phyloP scores from a whole-genome alignment of 2,113 vertebrate genomes.

The Notothenia coriiceps region DNA sequence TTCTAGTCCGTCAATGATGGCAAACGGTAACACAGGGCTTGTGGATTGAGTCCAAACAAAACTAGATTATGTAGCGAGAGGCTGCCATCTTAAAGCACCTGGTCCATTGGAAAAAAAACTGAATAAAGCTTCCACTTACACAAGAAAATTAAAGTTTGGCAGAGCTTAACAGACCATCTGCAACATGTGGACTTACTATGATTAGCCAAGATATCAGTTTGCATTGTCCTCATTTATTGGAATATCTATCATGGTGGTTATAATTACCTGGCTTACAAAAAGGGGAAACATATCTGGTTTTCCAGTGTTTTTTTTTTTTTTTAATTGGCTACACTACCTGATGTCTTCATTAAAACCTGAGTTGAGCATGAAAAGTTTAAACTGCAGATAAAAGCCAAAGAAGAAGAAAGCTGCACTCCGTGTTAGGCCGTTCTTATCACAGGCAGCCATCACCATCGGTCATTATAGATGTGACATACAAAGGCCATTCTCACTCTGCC shows the following conservation, averaged over 20 bases:
- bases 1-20: not conserved
- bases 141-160: slow-evolving; percentile 53
- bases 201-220: slow-evolving; percentile 49
- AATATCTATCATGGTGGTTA: slow-evolving; percentile 24
- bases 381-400: slow-evolving; percentile 36
- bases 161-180: slow-evolving; percentile 45
- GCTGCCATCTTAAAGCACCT: slow-evolving; percentile 46
- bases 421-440: slow-evolving; percentile 24
- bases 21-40: slow-evolving; percentile 27
- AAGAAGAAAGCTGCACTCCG: slow-evolving; percentile 2
- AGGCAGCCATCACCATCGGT: slow-evolving; percentile 51
- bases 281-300: slow-evolving; percentile 32
- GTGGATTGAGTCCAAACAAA: slow-evolving; percentile 38
- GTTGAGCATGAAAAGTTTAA: slow-evolving; percentile 23
- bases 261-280: slow-evolving; percentile 43
- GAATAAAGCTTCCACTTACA: slow-evolving; percentile 28
- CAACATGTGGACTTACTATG: slow-evolving; percentile 39
- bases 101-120: slow-evolving; percentile 41
- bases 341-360: slow-evolving; percentile 38
- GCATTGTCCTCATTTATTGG: slow-evolving; percentile 43
- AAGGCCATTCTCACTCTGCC: slow-evolving; percentile 53
- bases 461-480: slow-evolving; percentile 61
- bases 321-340: slow-evolving; percentile 15
- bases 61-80: slow-evolving; percentile 19
- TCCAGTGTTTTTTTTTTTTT: slow-evolving; percentile 17